Evolutionary conservation across 2,113 vertebrate species (phyloP).

Genomic region (Rousettus leschenaultii): DNA sequence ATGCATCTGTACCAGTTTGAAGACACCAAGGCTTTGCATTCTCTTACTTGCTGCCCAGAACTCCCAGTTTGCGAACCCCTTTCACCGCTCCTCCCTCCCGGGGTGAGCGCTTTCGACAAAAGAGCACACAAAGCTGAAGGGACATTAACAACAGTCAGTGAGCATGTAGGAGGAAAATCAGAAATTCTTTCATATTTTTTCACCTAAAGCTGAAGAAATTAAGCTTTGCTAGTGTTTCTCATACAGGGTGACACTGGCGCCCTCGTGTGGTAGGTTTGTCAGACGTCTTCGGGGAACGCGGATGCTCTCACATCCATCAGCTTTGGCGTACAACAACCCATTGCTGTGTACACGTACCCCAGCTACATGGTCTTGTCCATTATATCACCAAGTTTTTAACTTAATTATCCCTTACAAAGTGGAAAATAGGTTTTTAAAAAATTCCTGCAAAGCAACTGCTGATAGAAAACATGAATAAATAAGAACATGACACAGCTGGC

Average conservation of each 20-base stretch:
- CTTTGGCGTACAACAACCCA: accelerated
- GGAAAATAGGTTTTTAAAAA: neutral
- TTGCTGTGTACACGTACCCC: accelerated
- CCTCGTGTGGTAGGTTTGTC: neutral
- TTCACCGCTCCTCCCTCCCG: accelerated
- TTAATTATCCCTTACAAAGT: neutral
- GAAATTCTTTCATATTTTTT: neutral
- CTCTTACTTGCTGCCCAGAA: neutral
- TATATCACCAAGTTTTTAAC: neutral
- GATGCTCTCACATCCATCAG: accelerated
- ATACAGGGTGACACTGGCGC: neutral
- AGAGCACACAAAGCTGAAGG: too few relatives aligned
- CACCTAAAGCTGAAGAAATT: neutral
- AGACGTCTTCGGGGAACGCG: accelerated
- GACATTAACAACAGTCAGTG: neutral
- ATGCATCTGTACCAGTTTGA: too few relatives aligned
- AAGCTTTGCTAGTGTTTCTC: neutral
- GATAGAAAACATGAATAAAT: neutral
- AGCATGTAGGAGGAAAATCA: accelerated
- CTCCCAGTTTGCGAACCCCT: too few relatives aligned
- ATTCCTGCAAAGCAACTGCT: neutral
- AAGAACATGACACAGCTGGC: neutral
- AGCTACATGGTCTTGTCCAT: neutral
- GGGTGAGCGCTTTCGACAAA: accelerated
- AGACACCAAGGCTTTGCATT: neutral